Conservation (phyloP, 2,113 vertebrate species). For the Clarias macrocephalus region DNA sequence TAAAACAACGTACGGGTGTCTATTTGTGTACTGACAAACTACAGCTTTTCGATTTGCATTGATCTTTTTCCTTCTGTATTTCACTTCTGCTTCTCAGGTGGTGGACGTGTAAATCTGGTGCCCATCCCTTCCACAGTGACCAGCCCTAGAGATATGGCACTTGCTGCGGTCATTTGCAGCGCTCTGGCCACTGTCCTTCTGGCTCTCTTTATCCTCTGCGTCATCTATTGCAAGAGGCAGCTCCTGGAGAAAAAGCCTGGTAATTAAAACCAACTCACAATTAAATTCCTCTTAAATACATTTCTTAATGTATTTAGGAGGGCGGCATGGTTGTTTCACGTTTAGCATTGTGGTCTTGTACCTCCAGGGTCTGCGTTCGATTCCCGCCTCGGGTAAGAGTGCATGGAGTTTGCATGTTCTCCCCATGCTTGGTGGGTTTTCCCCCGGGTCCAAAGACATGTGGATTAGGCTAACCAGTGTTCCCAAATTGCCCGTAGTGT, state of each 20-base stretch:
- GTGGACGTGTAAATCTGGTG: constrained; percentile 89
- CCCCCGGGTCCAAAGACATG: no score
- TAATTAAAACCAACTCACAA: not conserved
- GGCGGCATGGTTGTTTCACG: no score
- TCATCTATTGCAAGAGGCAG: constrained; percentile 96
- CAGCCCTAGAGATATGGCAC: constrained; percentile 89
- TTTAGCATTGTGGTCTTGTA: no score
- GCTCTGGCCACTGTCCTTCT: constrained; percentile 90
- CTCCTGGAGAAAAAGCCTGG: constrained; percentile 95
- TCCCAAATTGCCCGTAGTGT: no score
- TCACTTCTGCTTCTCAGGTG: constrained; percentile 70
- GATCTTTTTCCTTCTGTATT: not conserved
- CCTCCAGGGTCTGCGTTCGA: no score
- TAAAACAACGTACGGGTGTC: no score
- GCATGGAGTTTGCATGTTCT: no score
- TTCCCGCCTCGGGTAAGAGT: no score
- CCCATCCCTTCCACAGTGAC: constrained; percentile 85
- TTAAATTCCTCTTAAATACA: not conserved
- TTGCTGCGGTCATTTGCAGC: constrained; percentile 94
- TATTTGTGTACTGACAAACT: no score
- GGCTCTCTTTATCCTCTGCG: constrained; percentile 90
- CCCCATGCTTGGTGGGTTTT: no score
- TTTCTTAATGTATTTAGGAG: not conserved
- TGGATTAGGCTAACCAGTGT: no score
- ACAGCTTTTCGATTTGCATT: not conserved